These are phyloP conservation scores for Thamnophis elegans DNA, from an alignment of 2,797 vertebrate genomes.

Conservation along the genomic window DNA sequence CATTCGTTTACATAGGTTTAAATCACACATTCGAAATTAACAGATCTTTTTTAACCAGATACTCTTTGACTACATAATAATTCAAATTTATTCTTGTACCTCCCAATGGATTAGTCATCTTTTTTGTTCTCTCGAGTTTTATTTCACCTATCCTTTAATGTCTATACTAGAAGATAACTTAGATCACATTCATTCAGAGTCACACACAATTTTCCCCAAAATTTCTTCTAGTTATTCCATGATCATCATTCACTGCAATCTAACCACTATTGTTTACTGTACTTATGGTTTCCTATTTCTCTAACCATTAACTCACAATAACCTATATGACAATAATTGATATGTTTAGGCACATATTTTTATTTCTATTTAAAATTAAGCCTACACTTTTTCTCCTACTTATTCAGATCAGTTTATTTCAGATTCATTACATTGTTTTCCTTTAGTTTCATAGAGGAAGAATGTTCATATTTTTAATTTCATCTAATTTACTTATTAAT, in stretches of 20 bases:
- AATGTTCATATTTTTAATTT: not conserved
- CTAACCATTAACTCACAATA: not conserved
- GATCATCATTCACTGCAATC: not conserved
- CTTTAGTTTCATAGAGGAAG: not conserved
- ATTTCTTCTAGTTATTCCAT: not conserved
- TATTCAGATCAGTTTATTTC: not conserved
- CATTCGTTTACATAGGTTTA: not conserved
- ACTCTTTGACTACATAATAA: not conserved
- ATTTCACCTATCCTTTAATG: not conserved
- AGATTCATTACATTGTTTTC: not conserved
- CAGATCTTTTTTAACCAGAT: not conserved
- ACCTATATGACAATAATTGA: not conserved
- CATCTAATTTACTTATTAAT: not conserved
- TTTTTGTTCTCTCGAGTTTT: not conserved
- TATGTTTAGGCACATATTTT: not conserved
- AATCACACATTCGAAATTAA: not conserved
- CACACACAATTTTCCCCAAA: no score
- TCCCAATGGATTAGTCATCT: not conserved
- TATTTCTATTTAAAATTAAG: not conserved
- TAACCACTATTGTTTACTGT: not conserved
- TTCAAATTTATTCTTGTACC: not conserved
- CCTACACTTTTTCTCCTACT: not conserved
- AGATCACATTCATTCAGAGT: no score
- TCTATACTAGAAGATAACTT: no score
- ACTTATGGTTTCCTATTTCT: not conserved